These are phyloP conservation scores for Platyscapa corneri DNA, from an alignment of 1,140 invertebrate species.

Conservation along the genomic window DNA sequence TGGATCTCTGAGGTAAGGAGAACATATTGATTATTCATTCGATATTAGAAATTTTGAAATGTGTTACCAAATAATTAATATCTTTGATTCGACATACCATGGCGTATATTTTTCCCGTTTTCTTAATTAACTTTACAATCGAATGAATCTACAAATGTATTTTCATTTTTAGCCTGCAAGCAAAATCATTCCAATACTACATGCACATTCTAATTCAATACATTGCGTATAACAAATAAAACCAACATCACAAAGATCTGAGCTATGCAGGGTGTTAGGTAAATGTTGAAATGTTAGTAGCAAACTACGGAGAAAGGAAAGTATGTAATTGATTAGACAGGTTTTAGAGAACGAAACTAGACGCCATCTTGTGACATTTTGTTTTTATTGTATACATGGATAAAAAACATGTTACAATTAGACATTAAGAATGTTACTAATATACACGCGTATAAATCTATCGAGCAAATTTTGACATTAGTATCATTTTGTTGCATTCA, in stretches of 20 bases:
- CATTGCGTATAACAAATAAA: conserved; percentile 36
- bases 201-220: neutral
- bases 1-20: too few species aligned
- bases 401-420: conserved; percentile 57
- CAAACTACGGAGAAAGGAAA: conserved; percentile 62
- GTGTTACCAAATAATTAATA: too few species aligned
- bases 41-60: neutral
- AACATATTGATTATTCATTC: neutral
- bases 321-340: conserved; percentile 52
- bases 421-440: conserved; percentile 36
- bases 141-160: neutral
- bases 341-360: conserved; percentile 64
- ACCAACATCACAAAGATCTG: conserved; percentile 27
- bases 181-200: neutral
- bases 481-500: conserved; percentile 36
- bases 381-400: conserved; percentile 64
- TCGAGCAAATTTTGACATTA: conserved; percentile 24
- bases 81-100: neutral
- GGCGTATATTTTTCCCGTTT: too few species aligned
- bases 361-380: conserved; percentile 55
- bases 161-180: neutral
- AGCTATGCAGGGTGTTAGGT: conserved; percentile 62
- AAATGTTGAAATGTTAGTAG: conserved; percentile 68
- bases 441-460: conserved; percentile 15
- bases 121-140: too few species aligned